phyloP scores from a whole-genome alignment of 2,113 vertebrate genomes.

The Marmota flaviventris region DNA sequence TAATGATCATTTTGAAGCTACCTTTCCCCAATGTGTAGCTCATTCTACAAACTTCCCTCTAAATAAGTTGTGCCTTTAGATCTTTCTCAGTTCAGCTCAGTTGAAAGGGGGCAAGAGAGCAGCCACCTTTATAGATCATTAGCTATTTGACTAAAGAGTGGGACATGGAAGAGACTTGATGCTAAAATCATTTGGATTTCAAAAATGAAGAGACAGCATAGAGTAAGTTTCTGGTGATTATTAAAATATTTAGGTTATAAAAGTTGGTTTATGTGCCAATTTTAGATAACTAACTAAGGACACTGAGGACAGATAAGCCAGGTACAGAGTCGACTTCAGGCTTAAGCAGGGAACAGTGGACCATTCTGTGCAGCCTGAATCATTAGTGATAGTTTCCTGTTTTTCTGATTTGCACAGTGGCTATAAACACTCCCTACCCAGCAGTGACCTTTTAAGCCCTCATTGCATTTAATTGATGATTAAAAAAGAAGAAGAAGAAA shows the following conservation, averaged over 20 bases:
- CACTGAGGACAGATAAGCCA: background rate
- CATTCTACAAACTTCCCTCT: constrained; percentile 45
- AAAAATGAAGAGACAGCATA: constrained; percentile 39
- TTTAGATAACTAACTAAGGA: background rate
- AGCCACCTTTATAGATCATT: constrained; percentile 45
- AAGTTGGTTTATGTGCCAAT: background rate
- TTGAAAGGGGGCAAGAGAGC: background rate
- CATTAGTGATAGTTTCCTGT: constrained; percentile 71
- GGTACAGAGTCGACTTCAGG: background rate
- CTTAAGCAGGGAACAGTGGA: constrained; percentile 37
- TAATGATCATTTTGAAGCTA: constrained; percentile 22
- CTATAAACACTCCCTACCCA: constrained; percentile 71
- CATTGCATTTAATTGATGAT: constrained; percentile 78
- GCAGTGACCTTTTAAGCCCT: constrained; percentile 81
- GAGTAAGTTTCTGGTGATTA: background rate
- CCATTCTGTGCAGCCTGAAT: constrained; percentile 45
- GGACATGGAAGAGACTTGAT: background rate
- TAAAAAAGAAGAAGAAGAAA: constrained; percentile 53
- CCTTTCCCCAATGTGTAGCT: constrained; percentile 3
- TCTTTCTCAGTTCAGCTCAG: constrained; percentile 51
- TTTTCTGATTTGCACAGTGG: constrained; percentile 55
- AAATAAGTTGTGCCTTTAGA: constrained; percentile 60
- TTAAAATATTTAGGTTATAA: background rate
- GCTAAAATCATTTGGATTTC: constrained; percentile 37
- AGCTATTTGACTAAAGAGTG: constrained; percentile 44